Conservation (phyloP, 2,113 vertebrate species). For the Neotoma lepida region DNA sequence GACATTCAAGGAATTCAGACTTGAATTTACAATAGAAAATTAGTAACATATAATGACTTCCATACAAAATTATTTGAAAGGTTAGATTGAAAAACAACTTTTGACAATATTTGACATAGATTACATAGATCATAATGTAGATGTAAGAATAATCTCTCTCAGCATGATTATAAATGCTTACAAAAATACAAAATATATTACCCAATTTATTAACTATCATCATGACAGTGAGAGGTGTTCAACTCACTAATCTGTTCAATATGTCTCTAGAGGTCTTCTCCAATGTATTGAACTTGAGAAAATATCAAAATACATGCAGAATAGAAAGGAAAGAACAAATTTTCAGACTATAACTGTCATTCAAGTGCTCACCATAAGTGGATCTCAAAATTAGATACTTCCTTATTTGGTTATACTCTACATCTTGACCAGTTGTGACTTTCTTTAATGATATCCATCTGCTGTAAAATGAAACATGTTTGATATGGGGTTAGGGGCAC, state of each 20-base stretch:
- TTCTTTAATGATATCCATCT: background rate
- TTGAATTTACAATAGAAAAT: conserved; percentile 3
- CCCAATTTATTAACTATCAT: background rate
- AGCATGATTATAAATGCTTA: background rate
- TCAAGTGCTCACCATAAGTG: background rate
- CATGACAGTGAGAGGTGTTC: background rate
- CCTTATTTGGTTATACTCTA: background rate
- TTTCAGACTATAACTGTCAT: background rate
- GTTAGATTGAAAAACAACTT: background rate
- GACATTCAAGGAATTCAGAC: background rate
- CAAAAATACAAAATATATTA: background rate
- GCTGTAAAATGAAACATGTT: background rate
- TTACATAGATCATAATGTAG: background rate
- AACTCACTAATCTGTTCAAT: background rate
- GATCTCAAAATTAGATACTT: background rate
- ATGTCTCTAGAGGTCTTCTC: background rate
- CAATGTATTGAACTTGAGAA: background rate
- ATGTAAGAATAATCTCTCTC: background rate
- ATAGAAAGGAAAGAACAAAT: background rate
- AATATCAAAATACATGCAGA: background rate
- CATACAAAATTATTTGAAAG: background rate
- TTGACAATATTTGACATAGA: background rate
- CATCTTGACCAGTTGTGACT: background rate
- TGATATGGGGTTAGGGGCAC: background rate
- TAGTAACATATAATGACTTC: background rate